Conservation (phyloP, 2,888 invertebrate genomes). For the Agrotis puta region DNA sequence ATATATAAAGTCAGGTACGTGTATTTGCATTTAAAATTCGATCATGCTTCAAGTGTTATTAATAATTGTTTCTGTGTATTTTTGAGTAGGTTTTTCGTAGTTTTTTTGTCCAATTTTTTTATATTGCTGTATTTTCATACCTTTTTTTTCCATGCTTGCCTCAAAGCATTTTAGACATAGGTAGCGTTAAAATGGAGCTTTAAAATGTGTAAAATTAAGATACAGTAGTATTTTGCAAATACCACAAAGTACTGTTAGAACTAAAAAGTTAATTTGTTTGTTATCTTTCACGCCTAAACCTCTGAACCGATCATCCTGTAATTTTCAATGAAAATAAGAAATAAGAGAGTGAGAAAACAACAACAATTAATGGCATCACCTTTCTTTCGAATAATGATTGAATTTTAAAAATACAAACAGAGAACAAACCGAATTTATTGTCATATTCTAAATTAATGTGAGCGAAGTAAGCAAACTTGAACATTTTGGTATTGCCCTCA, state of each 20-base stretch:
- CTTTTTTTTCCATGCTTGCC: not conserved
- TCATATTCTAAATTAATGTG: no score
- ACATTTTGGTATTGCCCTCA: not conserved
- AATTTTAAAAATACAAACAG: no score
- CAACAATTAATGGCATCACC: no score
- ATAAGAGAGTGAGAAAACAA: no score
- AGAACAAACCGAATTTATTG: no score
- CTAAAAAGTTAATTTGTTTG: no score
- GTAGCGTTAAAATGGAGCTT: not conserved
- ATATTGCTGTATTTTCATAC: not conserved
- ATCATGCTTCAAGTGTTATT: not conserved
- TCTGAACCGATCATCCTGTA: no score
- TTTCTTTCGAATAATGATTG: no score
- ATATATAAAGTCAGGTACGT: not conserved
- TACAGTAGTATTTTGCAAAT: not conserved
- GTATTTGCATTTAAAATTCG: constrained; percentile 7
- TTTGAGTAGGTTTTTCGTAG: not conserved
- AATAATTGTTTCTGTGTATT: not conserved
- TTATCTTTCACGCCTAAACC: no score
- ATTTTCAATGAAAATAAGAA: no score
- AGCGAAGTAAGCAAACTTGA: not conserved
- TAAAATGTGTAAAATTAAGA: not conserved
- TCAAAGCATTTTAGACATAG: not conserved
- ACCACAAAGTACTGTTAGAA: not conserved
- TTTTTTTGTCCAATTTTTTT: not conserved